Base-by-base conservation (phyloP, 2,888 invertebrate genomes). In the Acanthosepion lycidas region DNA sequence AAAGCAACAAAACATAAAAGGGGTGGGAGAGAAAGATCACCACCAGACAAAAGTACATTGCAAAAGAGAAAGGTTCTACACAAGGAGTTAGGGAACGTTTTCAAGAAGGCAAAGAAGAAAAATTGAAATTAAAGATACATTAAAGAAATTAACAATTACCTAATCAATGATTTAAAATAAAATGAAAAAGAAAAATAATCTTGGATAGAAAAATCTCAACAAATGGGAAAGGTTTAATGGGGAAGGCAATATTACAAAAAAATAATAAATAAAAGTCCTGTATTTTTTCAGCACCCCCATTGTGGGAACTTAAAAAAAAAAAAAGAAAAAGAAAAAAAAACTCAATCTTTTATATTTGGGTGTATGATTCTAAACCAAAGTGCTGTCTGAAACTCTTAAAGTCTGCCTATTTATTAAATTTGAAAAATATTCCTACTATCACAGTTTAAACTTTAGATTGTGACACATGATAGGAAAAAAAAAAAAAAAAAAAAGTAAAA, bases 11-110 rank as follows among this genome's bases (percentile, higher is more conserved):
- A 78, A 78, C 78, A 78, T 59, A 59, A 78, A 78, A 33, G n/a
- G 78, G 78, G 78, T n/a, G n/a, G n/a, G n/a, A n/a, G 78, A 78
- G 78, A 78, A 78, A 78, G 78, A 78, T 78, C 78, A n/a, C 78
- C 78, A 78, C 78, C 78, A 78, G 78, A 78, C 78, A 78, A 78
- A 78, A 78, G 12, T 78, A 78, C 78, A 78, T 78, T 78, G 78
- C 78, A 33, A 78, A n/a, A n/a, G 78, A 78, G n/a, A 78, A n/a
- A 78, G n/a, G 78, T 33, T n/a, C 78, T 78, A 78, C n/a, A 78
- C n/a, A 78, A 78, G 78, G n/a, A n/a, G 28, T 6, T n/a, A 9
- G 28, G 78, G 78, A 51, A 51, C 51, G 51, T 51, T 51, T 51
- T 51, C 4, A 18, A 55, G 18, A 18, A 18, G 20, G 20, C 15